Conservation (phyloP, 1,140 invertebrate genomes). For the Melanaphis sacchari region DNA sequence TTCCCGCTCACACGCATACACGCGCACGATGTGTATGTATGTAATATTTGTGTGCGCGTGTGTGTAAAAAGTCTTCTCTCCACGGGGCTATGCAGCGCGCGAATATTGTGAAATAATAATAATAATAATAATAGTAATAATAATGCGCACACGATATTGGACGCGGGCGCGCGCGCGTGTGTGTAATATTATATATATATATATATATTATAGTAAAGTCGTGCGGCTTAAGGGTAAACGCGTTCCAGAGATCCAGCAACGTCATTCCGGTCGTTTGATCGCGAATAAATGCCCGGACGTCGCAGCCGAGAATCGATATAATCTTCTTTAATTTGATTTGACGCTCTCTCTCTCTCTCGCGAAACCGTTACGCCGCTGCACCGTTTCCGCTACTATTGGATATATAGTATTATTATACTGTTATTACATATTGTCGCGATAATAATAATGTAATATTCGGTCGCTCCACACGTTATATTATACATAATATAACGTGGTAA, state of each 20-base stretch:
- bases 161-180: neutral
- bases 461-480: too few relatives aligned
- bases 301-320: neutral
- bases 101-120: neutral
- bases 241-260: neutral
- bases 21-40: neutral
- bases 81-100: neutral
- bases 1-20: neutral
- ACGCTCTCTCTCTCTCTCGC: neutral
- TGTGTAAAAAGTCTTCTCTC: neutral
- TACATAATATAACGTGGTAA: too few relatives aligned
- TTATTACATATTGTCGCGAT: neutral
- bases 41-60: neutral
- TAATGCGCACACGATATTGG: neutral
- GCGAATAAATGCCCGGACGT: conserved; percentile 44
- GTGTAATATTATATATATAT: neutral
- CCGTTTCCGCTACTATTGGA: neutral
- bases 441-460: neutral
- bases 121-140: neutral
- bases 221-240: neutral
- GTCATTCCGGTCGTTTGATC: conserved; percentile 46
- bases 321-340: conserved; percentile 31
- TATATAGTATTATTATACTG: too few relatives aligned
- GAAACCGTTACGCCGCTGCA: neutral
- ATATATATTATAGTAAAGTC: neutral